Percentiles rank a stretch among this genome's conserved stretches.
Conservation (phyloP, 2,113 vertebrate species). For the Menidia beryllina region DNA sequence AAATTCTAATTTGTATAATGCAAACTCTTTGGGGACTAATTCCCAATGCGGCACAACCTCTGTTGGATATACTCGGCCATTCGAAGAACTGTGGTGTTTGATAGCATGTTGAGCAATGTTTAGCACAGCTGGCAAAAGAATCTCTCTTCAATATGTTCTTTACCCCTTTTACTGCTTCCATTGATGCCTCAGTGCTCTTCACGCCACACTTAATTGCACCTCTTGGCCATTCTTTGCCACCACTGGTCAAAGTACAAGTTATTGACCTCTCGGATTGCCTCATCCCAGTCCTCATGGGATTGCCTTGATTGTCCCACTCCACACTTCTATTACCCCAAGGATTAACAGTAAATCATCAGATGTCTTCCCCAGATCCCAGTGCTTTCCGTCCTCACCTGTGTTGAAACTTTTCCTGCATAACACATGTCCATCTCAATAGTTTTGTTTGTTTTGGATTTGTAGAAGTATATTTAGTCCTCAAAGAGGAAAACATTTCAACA, state of each 20-base stretch:
- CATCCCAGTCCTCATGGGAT: conserved; percentile 14
- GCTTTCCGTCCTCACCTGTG: neutral
- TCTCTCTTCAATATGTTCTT: neutral
- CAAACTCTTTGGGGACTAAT: neutral
- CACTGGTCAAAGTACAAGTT: conserved; percentile 22
- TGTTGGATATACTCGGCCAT: neutral
- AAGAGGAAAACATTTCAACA: conserved; percentile 58
- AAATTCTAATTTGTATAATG: conserved; percentile 1
- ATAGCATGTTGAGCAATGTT: conserved; percentile 18
- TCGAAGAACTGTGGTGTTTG: neutral
- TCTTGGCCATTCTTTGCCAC: conserved; percentile 32
- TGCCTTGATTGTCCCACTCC: conserved; percentile 24
- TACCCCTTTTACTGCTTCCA: conserved; percentile 15
- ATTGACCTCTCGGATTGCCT: conserved; percentile 36
- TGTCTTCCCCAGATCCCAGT: conserved; percentile 8
- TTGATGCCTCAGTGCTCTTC: conserved; percentile 9
- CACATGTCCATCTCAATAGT: conserved; percentile 60
- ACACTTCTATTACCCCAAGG: conserved; percentile 34
- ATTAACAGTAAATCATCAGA: conserved; percentile 58
- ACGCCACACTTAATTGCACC: conserved; percentile 22
- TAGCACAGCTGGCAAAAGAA: conserved; percentile 2
- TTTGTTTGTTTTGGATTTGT: conserved; percentile 16
- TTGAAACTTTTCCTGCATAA: no score
- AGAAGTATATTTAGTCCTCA: conserved; percentile 46
- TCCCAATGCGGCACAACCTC: neutral